phyloP scores from a whole-genome alignment of 2,797 vertebrate species.

The Hippocampus kuda region DNA sequence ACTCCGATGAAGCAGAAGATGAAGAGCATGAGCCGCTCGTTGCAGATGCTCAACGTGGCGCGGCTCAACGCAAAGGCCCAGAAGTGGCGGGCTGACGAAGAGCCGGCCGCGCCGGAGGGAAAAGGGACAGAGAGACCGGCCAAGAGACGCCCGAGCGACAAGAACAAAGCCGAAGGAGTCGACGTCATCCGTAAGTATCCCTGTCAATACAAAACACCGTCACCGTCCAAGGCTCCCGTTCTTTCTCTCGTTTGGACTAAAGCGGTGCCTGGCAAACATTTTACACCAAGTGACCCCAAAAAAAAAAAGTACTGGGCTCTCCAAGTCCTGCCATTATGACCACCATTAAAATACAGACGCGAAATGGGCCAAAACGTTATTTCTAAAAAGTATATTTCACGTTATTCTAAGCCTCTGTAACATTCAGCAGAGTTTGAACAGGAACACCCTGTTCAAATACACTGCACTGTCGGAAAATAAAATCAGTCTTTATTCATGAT shows the following conservation, averaged over 20 bases:
- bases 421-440: too few species aligned
- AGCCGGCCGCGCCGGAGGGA: conserved; percentile 48
- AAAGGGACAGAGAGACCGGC: conserved; percentile 52
- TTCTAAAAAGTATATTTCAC: too few species aligned
- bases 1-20: conserved; percentile 96
- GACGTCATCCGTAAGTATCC: conserved; percentile 58
- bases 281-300: too few species aligned
- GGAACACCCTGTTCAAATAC: too few species aligned
- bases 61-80: conserved; percentile 90
- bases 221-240: not conserved
- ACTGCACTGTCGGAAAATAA: too few species aligned
- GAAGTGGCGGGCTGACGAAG: conserved; percentile 72
- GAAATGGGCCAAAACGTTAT: too few species aligned
- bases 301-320: too few species aligned
- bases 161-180: conserved; percentile 44
- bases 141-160: conserved; percentile 62
- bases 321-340: too few species aligned
- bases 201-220: not conserved
- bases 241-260: not conserved
- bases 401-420: too few species aligned
- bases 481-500: too few species aligned
- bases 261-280: too few species aligned
- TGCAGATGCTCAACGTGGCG: conserved; percentile 93
- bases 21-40: conserved; percentile 91
- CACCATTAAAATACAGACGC: too few species aligned